Evolutionary conservation across 2,888 invertebrate species (phyloP).

Genomic region (Digitonthophagus gazella): DNA sequence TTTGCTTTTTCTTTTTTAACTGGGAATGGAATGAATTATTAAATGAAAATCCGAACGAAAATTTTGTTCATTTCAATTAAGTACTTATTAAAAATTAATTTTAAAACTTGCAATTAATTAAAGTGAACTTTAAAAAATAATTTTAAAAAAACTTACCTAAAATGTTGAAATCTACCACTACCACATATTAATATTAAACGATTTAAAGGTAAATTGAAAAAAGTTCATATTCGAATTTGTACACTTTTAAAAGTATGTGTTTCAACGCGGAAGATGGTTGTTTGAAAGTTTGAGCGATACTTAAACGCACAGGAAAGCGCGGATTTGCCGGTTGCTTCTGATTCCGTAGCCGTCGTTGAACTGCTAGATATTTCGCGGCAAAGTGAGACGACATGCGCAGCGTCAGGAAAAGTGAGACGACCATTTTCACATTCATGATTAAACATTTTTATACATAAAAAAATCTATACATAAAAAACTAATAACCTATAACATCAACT

Average conservation of each 20-base stretch:
- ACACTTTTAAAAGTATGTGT: not conserved
- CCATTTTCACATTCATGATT: not conserved
- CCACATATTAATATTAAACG: not conserved
- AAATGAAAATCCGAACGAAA: too few species aligned
- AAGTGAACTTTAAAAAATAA: too few species aligned
- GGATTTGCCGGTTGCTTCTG: not conserved
- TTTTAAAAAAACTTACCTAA: not conserved
- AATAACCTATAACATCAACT: too few species aligned
- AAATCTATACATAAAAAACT: not conserved
- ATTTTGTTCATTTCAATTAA: too few species aligned
- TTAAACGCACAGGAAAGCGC: not conserved
- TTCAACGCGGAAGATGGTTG: not conserved
- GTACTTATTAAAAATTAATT: too few species aligned
- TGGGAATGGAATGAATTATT: too few species aligned
- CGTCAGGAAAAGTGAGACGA: not conserved
- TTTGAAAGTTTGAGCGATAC: not conserved
- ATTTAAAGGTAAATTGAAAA: not conserved
- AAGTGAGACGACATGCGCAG: not conserved
- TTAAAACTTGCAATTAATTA: too few species aligned
- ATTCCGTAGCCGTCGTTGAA: not conserved
- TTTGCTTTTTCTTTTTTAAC: too few species aligned
- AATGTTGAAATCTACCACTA: not conserved
- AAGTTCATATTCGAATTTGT: not conserved
- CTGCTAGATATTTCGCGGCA: not conserved
- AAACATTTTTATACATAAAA: not conserved